phyloP scores from a whole-genome alignment of 2,797 vertebrate species.

The Bryconaethiops microstoma region DNA sequence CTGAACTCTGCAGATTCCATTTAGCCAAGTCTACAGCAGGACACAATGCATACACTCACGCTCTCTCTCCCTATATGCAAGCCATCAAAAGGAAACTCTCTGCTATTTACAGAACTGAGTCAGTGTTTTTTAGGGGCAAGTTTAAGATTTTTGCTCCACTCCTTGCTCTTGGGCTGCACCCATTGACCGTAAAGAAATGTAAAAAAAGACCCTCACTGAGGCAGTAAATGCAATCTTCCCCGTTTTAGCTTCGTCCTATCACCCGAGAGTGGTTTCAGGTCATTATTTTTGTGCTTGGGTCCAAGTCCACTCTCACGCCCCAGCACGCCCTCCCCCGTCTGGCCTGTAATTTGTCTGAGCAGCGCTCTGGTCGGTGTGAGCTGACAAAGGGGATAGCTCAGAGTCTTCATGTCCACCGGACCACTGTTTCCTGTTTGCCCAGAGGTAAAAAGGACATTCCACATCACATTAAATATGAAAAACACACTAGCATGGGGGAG shows the following conservation, averaged over 20 bases:
- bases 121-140: conserved; percentile 46
- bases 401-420: conserved; percentile 24
- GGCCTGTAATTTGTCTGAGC: conserved; percentile 43
- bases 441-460: conserved; percentile 45
- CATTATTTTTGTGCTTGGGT: conserved; percentile 35
- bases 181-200: conserved; percentile 2
- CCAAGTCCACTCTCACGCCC: conserved; percentile 36
- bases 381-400: conserved; percentile 30
- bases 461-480: conserved; percentile 67
- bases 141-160: conserved; percentile 38
- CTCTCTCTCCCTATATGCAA: conserved; percentile 63
- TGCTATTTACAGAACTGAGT: conserved; percentile 42
- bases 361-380: conserved; percentile 27
- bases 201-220: neutral
- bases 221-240: conserved; percentile 4
- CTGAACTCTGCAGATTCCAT: conserved; percentile 49
- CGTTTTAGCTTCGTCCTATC: conserved; percentile 8
- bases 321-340: conserved; percentile 4
- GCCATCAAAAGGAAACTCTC: conserved; percentile 47
- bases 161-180: conserved; percentile 22
- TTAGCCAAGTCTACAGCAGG: conserved; percentile 50
- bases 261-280: conserved; percentile 26
- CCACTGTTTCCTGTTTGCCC: conserved; percentile 44
- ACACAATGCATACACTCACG: conserved; percentile 63
- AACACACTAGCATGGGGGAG: conserved; percentile 57